Base-by-base conservation (phyloP, 2,113 vertebrate genomes). In the Vicugna pacos region DNA sequence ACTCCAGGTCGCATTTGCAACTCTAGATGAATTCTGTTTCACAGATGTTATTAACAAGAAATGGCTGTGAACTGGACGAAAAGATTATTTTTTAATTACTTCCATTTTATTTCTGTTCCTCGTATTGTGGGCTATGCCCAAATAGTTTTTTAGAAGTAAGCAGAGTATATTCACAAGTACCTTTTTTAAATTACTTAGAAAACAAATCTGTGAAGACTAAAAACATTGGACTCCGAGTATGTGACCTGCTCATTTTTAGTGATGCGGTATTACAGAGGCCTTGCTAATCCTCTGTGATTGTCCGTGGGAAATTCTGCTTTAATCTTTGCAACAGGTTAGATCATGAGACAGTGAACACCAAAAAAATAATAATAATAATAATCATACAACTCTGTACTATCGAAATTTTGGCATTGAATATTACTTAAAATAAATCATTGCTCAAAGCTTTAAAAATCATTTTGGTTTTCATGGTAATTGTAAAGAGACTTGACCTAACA, bases 11-110 rank as follows among this genome's bases (percentile, higher is more conserved):
- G 38, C 58, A 32, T 92, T 52, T 17, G 0, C 92, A 89, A 95
- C 91, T 96, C 82, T 38, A 89, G 6, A 60, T 94, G 89, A 10
- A 94, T 88, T 86, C 24, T 0, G 62, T 69, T 16, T 8, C 77
- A 54, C 30, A 84, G 19, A n/a, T 94, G 3, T 91, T 14, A 69
- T 90, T 96, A 88, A 64, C 65, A 93, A 85, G 48, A 93, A 91
- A 60, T 70, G 62, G 6, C 86, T 95, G 10, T 65, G 70, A 80
- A 91, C 30, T 89, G n/a, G 58, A 87, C 94, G 42, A 94, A 93
- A 93, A 87, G 38, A 84, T 93, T 91, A 72, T 38, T 95, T 96
- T 90, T 50, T 89, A 95, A 93, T 76, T 90, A 65, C 32, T 94
- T 86, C 32, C 48, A n/a, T 56, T 88, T 85, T 91, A 65, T 69